These are phyloP conservation scores for Mythimna albipuncta DNA, from an alignment of 2,888 invertebrate genomes.

Conservation along the genomic window DNA sequence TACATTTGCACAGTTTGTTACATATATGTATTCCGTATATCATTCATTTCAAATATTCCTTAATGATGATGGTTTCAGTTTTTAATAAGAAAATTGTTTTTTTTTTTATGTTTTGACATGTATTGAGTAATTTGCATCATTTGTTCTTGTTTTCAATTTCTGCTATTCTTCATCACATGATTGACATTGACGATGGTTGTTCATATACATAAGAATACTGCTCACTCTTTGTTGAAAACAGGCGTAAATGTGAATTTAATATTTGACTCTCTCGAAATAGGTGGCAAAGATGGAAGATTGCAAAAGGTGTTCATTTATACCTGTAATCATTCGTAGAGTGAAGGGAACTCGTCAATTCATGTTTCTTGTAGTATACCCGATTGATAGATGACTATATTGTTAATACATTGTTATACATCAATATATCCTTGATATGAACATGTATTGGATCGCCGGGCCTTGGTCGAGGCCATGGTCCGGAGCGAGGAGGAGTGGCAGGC, in stretches of 20 bases:
- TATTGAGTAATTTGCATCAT: background rate
- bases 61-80: background rate
- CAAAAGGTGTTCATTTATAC: background rate
- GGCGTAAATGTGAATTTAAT: background rate
- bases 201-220: background rate
- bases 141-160: background rate
- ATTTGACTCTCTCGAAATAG: too few relatives aligned
- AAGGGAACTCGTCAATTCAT: background rate
- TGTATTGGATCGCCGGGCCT: too few relatives aligned
- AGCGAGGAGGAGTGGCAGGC: too few relatives aligned
- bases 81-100: background rate
- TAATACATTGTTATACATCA: too few relatives aligned
- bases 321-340: background rate
- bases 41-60: background rate
- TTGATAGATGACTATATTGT: background rate
- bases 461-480: too few relatives aligned
- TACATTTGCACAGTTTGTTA: constrained; percentile 27
- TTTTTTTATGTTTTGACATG: background rate
- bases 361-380: background rate
- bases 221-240: constrained; percentile 2
- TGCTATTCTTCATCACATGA: background rate
- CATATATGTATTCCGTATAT: constrained; percentile 27
- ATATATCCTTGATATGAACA: too few relatives aligned
- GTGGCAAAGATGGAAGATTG: background rate
- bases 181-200: constrained; percentile 3